Evolutionary conservation across 2,888 invertebrate genomes (phyloP).

Genomic region (Athalia circularis): DNA sequence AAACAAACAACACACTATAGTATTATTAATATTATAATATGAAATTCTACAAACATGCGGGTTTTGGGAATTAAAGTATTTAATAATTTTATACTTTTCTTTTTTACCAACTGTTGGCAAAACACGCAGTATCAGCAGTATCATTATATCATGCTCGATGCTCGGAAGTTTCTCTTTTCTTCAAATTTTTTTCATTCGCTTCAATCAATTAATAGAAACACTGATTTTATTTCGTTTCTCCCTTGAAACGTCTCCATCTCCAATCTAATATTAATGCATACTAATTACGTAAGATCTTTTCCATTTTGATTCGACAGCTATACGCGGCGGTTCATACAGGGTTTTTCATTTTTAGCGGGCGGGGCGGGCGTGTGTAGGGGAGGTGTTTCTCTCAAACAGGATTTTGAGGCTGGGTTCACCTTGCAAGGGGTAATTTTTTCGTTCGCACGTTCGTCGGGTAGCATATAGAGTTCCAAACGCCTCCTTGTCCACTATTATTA

Average conservation of each 20-base stretch:
- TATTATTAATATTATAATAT: not conserved
- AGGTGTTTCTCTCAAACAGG: slow-evolving; percentile 44
- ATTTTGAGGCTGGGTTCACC: slow-evolving; percentile 44
- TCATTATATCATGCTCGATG: not conserved
- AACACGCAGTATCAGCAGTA: not conserved
- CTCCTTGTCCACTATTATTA: slow-evolving; percentile 71
- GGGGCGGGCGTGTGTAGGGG: slow-evolving; percentile 42
- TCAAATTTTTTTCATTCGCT: not conserved
- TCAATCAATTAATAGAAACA: too few relatives aligned
- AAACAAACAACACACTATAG: not conserved
- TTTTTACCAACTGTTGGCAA: not conserved
- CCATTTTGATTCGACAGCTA: not conserved
- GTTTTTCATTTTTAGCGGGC: not conserved
- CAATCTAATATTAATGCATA: not conserved
- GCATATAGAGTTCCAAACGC: slow-evolving; percentile 75
- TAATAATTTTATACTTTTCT: slow-evolving; percentile 33
- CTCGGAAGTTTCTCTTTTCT: not conserved
- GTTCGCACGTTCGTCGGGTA: slow-evolving; percentile 62
- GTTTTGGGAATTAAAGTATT: slow-evolving; percentile 1
- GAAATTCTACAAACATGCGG: not conserved
- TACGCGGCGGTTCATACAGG: not conserved
- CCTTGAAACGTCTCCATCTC: too few relatives aligned
- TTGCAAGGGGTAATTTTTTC: slow-evolving; percentile 48
- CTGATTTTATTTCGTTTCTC: too few relatives aligned
- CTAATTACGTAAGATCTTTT: not conserved